Evolutionary conservation across 1,140 invertebrate genomes (phyloP).

Genomic region (Leptoteleia sp.): DNA sequence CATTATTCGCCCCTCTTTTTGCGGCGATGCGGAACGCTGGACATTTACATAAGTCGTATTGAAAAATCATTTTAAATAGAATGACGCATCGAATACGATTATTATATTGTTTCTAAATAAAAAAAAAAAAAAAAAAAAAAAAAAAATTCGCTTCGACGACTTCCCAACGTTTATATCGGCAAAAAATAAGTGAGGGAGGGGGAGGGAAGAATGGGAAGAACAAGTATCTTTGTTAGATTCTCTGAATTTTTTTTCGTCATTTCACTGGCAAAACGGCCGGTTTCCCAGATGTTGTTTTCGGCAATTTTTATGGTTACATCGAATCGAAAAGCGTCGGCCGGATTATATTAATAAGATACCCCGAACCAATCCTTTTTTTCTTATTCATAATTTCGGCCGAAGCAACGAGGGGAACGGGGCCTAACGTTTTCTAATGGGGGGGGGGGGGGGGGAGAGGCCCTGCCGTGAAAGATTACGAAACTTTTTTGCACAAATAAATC

Average conservation of each 20-base stretch:
- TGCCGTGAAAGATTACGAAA: slow-evolving; percentile 46
- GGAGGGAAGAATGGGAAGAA: slow-evolving; percentile 1
- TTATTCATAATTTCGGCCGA: slow-evolving; percentile 47
- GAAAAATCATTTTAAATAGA: too few species aligned
- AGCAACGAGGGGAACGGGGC: slow-evolving; percentile 5
- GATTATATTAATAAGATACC: slow-evolving; percentile 60
- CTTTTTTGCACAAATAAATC: slow-evolving; percentile 63
- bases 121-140: too few species aligned
- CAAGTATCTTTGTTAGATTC: slow-evolving; percentile 50
- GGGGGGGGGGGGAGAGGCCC: too few species aligned
- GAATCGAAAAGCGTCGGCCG: slow-evolving; percentile 10
- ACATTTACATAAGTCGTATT: too few species aligned
- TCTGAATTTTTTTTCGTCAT: slow-evolving; percentile 44
- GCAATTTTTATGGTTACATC: slow-evolving; percentile 30
- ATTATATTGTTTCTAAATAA: too few species aligned
- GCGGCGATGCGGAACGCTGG: too few species aligned
- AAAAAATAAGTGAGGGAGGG: slow-evolving; percentile 13
- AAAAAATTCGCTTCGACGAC: slow-evolving; percentile 51
- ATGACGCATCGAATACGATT: too few species aligned
- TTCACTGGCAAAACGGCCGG: slow-evolving; percentile 38
- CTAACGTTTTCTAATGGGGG: slow-evolving; percentile 55
- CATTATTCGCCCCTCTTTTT: too few species aligned
- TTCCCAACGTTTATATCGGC: slow-evolving; percentile 18
- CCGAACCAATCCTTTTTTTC: slow-evolving; percentile 60
- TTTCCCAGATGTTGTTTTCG: slow-evolving; percentile 53